These are phyloP conservation scores for Diarsia mendica DNA, from an alignment of 2,888 invertebrate species.

Conservation along the genomic window DNA sequence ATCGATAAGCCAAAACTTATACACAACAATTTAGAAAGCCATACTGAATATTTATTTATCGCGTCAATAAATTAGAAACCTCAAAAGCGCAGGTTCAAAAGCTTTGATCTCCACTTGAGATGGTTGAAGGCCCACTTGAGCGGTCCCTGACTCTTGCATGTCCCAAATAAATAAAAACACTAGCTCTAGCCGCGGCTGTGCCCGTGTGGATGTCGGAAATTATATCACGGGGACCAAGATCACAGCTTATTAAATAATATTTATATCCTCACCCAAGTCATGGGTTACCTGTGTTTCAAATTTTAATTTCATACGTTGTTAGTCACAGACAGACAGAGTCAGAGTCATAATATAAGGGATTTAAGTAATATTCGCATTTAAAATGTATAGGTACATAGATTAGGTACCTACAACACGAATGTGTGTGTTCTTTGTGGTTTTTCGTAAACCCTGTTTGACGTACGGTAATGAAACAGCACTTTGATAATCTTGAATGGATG, in stretches of 20 bases:
- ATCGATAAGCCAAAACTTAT: slow-evolving; percentile 36
- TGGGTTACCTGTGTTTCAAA: neutral
- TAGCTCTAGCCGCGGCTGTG: neutral
- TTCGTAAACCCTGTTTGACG: slow-evolving; percentile 3
- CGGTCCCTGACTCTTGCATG: slow-evolving; percentile 30
- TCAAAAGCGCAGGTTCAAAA: slow-evolving; percentile 52
- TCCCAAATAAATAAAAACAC: slow-evolving; percentile 40
- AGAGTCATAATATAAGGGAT: neutral
- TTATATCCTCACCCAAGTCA: neutral
- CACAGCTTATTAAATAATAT: too few species aligned
- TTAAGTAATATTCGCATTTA: neutral
- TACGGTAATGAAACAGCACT: neutral
- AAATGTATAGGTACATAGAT: neutral
- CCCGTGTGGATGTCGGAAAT: neutral
- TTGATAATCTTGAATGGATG: slow-evolving; percentile 13
- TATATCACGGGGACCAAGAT: neutral
- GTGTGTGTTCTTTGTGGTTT: slow-evolving; percentile 2
- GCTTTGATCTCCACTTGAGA: slow-evolving; percentile 60
- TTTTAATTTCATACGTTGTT: neutral
- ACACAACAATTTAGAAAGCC: slow-evolving; percentile 50
- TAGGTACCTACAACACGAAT: neutral
- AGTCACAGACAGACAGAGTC: neutral
- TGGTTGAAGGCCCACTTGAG: slow-evolving; percentile 55
- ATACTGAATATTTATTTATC: slow-evolving; percentile 56
- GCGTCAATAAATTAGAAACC: slow-evolving; percentile 54